Evolutionary conservation across 2,797 vertebrate genomes (phyloP).

Genomic region (Serranus cabrilla): DNA sequence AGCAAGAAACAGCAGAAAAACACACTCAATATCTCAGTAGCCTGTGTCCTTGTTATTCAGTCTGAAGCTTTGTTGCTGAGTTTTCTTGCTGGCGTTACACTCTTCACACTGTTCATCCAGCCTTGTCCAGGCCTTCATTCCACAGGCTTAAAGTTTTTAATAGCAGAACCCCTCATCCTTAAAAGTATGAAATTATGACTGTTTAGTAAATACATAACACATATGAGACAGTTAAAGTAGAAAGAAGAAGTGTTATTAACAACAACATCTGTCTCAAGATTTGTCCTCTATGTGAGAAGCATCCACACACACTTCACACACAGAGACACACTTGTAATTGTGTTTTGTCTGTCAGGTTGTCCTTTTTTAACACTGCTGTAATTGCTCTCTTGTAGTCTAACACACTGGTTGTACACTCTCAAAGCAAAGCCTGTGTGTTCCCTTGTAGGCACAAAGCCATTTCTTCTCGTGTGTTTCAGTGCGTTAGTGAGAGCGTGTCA

Average conservation of each 20-base stretch:
- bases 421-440: conserved; percentile 33
- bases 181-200: neutral
- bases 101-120: conserved; percentile 3
- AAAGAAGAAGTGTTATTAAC: neutral
- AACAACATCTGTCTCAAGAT: neutral
- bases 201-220: conserved; percentile 3
- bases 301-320: conserved; percentile 13
- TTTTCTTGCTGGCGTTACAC: conserved; percentile 16
- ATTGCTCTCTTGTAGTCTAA: conserved; percentile 27
- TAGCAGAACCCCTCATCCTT: neutral
- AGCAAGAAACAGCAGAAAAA: conserved; percentile 42
- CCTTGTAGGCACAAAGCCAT: conserved; percentile 33
- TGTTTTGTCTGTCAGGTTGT: too few relatives aligned
- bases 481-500: conserved; percentile 25
- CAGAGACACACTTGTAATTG: too few relatives aligned
- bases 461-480: conserved; percentile 19
- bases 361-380: conserved; percentile 24
- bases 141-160: neutral
- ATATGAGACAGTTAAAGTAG: neutral
- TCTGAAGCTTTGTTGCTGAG: conserved; percentile 18
- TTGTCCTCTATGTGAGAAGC: neutral
- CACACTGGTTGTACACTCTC: conserved; percentile 17
- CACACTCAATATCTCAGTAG: conserved; percentile 45
- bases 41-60: conserved; percentile 46
- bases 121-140: neutral